A percentile compares a stretch with the other conserved stretches of the same genome.
Conservation (phyloP, 1,140 invertebrate species). For the Dinoponera quadriceps region DNA sequence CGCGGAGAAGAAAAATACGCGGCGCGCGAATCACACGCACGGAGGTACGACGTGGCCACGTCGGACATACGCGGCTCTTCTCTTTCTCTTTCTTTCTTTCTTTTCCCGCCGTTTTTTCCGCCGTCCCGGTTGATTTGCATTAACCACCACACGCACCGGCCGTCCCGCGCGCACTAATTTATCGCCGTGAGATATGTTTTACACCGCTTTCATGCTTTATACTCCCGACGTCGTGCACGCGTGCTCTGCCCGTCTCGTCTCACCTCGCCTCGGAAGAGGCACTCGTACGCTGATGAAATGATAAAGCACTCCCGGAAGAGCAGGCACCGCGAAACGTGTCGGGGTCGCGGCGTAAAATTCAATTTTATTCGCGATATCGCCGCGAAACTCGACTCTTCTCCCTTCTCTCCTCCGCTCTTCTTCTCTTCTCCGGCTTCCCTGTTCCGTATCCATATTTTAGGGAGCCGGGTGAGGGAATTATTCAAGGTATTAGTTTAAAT, state of each 20-base stretch:
- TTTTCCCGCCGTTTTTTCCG: slow-evolving; percentile 3
- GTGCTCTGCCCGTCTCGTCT: too few species aligned
- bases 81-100: not conserved
- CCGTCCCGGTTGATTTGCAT: slow-evolving; percentile 69
- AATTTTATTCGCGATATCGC: slow-evolving; percentile 60
- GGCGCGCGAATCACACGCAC: not conserved
- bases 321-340: slow-evolving; percentile 21
- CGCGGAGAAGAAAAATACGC: slow-evolving; percentile 34
- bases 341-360: slow-evolving; percentile 44
- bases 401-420: not conserved
- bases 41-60: not conserved
- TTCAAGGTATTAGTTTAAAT: slow-evolving; percentile 10
- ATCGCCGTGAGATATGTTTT: slow-evolving; percentile 69
- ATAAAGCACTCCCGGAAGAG: slow-evolving; percentile 62
- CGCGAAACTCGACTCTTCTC: not conserved
- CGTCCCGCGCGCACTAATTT: slow-evolving; percentile 64
- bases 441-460: slow-evolving; percentile 26
- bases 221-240: not conserved
- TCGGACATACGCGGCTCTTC: slow-evolving; percentile 32
- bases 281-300: slow-evolving; percentile 60
- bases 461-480: not conserved
- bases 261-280: slow-evolving; percentile 12
- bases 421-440: too few species aligned
- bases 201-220: slow-evolving; percentile 63
- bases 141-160: slow-evolving; percentile 56